Percentiles rank a stretch among this genome's conserved stretches.
phyloP scores from a whole-genome alignment of 2,888 invertebrate species.

The Philereme transversata region DNA sequence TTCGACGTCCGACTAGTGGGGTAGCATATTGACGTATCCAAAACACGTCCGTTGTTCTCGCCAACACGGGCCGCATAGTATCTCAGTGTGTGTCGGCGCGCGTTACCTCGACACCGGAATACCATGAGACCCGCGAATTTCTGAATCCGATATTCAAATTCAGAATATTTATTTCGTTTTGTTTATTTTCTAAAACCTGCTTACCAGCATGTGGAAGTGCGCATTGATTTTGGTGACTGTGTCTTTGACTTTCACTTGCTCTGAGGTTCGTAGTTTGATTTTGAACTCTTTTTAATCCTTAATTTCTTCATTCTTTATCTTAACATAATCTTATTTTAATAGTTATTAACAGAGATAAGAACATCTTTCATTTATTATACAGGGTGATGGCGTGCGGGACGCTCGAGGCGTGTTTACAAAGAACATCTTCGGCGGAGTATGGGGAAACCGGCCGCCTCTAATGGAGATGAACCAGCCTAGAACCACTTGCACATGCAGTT shows the following conservation, averaged over 20 bases:
- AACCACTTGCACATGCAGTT: constrained; percentile 86
- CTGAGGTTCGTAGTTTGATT: constrained; percentile 64
- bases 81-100: constrained; percentile 71
- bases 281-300: constrained; percentile 25
- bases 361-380: constrained; percentile 24
- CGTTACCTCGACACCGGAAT: constrained; percentile 62
- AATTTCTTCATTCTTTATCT: neutral
- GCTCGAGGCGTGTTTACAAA: constrained; percentile 67
- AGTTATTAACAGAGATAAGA: neutral
- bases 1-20: constrained; percentile 57
- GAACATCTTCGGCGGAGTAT: constrained; percentile 85
- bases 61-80: constrained; percentile 45
- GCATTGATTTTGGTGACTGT: constrained; percentile 66
- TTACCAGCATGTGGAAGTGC: constrained; percentile 70
- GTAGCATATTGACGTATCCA: constrained; percentile 58
- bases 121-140: constrained; percentile 70
- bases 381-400: constrained; percentile 59
- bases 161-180: constrained; percentile 43
- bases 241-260: constrained; percentile 64
- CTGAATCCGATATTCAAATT: constrained; percentile 58
- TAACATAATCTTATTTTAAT: neutral
- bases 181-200: constrained; percentile 47
- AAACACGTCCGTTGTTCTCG: constrained; percentile 63
- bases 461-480: constrained; percentile 76
- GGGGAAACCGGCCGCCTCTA: constrained; percentile 87